Percentiles rank a stretch among this genome's conserved stretches.
Evolutionary conservation across 37 sponge, comb jelly and placozoan species (phyloP).

Genomic region (Haliclona indistincta): DNA sequence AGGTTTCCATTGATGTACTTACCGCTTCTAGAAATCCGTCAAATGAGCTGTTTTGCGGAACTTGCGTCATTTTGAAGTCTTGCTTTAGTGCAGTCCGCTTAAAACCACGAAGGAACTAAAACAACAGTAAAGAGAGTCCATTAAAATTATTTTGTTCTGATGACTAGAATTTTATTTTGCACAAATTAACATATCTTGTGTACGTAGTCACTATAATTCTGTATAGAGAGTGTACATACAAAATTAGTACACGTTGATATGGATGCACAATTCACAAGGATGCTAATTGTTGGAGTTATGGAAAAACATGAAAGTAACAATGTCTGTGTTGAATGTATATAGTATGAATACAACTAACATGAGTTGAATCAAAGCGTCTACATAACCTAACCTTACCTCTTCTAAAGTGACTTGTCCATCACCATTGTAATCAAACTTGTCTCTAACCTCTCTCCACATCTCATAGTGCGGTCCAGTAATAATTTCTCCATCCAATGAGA

Average conservation of each 20-base stretch:
- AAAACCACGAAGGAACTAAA: constrained; percentile 41
- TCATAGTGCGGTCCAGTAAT: constrained; percentile 7
- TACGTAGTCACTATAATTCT: too few relatives aligned
- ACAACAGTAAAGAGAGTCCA: neutral
- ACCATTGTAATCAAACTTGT: constrained; percentile 53
- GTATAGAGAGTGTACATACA: too few relatives aligned
- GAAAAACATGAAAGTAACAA: too few relatives aligned
- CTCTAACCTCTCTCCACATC: constrained; percentile 39
- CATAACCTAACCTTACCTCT: constrained; percentile 14
- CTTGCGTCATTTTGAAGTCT: neutral
- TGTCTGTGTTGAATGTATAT: too few relatives aligned
- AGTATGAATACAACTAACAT: too few relatives aligned
- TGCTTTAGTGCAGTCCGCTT: constrained; percentile 36
- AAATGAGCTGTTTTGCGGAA: constrained; percentile 6
- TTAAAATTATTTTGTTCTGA: too few relatives aligned
- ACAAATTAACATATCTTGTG: too few relatives aligned
- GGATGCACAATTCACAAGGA: too few relatives aligned
- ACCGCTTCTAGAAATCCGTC: constrained; percentile 31
- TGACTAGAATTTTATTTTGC: too few relatives aligned
- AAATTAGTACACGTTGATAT: too few relatives aligned
- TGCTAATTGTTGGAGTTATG: too few relatives aligned
- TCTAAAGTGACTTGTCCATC: constrained; percentile 44
- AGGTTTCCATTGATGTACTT: neutral
- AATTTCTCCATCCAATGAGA: constrained; percentile 2
- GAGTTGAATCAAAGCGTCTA: too few relatives aligned